Conservation (phyloP, 2,888 invertebrate genomes). For the Oligia strigilis region DNA sequence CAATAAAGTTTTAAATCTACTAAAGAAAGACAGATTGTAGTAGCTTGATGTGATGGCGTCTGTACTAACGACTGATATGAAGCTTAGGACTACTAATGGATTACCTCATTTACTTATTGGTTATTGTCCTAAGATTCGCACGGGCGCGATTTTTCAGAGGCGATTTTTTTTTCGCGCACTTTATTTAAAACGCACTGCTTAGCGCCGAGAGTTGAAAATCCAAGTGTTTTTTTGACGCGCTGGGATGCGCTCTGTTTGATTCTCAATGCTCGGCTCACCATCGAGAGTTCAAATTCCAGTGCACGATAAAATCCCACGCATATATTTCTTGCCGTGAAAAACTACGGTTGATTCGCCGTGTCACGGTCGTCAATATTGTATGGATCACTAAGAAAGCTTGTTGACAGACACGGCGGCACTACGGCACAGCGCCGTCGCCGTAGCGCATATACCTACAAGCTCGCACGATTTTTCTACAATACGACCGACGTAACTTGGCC, state of each 20-base stretch:
- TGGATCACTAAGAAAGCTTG: not conserved
- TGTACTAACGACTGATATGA: conserved; percentile 8
- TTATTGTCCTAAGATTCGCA: not conserved
- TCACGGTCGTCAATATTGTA: not conserved
- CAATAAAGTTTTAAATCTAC: no score
- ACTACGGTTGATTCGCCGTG: not conserved
- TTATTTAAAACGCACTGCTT: not conserved
- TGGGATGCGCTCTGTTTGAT: not conserved
- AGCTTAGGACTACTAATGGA: not conserved
- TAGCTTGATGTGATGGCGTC: no score
- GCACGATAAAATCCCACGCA: no score
- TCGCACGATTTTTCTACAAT: no score
- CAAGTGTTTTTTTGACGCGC: not conserved
- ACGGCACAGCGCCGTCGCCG: not conserved
- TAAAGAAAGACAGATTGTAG: no score
- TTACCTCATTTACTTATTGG: not conserved
- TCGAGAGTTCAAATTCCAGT: no score
- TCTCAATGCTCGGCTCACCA: not conserved
- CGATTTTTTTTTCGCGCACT: not conserved
- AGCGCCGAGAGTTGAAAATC: not conserved
- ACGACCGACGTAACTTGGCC: no score
- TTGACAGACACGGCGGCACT: not conserved
- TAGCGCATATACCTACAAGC: no score
- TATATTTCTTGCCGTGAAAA: not conserved
- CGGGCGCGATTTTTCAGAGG: no score